Evolutionary conservation across 2,797 vertebrate species (phyloP).

Genomic region (Ptychadena robeensis): DNA sequence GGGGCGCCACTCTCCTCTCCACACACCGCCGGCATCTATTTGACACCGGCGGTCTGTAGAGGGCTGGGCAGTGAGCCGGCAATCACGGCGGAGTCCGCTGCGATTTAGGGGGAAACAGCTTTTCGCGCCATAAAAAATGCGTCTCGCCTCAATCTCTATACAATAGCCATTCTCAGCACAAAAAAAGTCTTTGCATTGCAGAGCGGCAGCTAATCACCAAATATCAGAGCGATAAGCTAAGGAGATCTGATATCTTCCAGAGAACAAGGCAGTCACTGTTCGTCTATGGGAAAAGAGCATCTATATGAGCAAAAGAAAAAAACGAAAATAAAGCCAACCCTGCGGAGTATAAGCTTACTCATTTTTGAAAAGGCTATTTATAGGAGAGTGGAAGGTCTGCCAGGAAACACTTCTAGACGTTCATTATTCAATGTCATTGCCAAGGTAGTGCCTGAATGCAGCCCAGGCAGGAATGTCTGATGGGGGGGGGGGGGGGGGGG

Average conservation of each 20-base stretch:
- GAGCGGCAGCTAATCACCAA: conserved; percentile 32
- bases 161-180: conserved; percentile 11
- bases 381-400: conserved; percentile 52
- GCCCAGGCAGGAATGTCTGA: conserved; percentile 51
- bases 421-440: conserved; percentile 57
- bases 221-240: conserved; percentile 34
- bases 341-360: conserved; percentile 58
- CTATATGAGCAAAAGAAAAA: conserved; percentile 48
- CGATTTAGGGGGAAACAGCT: no score
- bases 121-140: no score
- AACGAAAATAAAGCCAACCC: conserved; percentile 42
- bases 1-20: no score
- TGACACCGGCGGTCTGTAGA: no score
- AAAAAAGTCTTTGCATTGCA: conserved; percentile 32
- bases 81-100: no score
- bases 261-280: conserved; percentile 56
- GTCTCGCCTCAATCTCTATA: not conserved
- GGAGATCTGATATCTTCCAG: conserved; percentile 29
- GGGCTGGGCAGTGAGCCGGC: no score
- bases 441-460: conserved; percentile 55
- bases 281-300: conserved; percentile 53
- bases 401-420: conserved; percentile 59
- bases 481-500: conserved; percentile 22
- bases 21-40: no score
- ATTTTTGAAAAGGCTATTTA: conserved; percentile 61